A percentile compares a stretch with the other conserved stretches of the same genome.
These are phyloP conservation scores for western clawed frog (Xenopus tropicalis) DNA, from an alignment of 2,113 vertebrate genomes.

Conservation along the genomic window DNA sequence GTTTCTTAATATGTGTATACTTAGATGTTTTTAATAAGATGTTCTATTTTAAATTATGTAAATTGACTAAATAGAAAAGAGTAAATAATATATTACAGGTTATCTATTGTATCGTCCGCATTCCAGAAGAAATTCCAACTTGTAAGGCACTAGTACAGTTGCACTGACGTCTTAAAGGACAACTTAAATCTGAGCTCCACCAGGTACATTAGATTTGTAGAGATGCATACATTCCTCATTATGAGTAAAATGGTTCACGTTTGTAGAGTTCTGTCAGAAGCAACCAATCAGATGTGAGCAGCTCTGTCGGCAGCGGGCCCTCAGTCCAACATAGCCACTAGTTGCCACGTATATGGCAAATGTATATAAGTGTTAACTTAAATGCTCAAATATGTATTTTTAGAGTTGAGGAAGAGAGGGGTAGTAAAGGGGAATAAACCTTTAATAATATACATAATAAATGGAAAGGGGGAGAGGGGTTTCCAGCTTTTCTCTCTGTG, in stretches of 20 bases:
- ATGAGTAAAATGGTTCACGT: conserved; percentile 54
- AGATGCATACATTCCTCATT: conserved; percentile 51
- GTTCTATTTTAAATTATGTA: conserved; percentile 99
- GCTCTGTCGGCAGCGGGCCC: conserved; percentile 44
- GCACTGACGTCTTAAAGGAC: conserved; percentile 88
- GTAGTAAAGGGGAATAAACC: conserved; percentile 44
- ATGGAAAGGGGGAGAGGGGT: conserved; percentile 37
- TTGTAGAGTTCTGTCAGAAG: conserved; percentile 63
- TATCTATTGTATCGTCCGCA: conserved; percentile 91
- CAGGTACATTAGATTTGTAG: conserved; percentile 62
- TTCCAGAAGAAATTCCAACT: conserved; percentile 87
- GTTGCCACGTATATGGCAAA: conserved; percentile 49
- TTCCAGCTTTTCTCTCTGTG: conserved; percentile 1
- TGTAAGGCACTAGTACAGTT: conserved; percentile 81
- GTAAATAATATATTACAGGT: conserved; percentile 95
- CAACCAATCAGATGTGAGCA: conserved; percentile 62
- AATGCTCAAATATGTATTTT: conserved; percentile 53
- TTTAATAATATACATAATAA: conserved; percentile 33
- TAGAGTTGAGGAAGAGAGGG: conserved; percentile 49
- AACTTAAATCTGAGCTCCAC: conserved; percentile 81
- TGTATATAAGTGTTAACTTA: conserved; percentile 53
- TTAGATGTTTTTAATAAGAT: conserved; percentile 99
- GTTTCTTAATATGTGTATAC: conserved; percentile 99
- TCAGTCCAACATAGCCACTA: conserved; percentile 61
- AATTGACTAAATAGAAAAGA: conserved; percentile 97